Conservation (phyloP, 1,140 invertebrate genomes). For the Nasonia giraulti region DNA sequence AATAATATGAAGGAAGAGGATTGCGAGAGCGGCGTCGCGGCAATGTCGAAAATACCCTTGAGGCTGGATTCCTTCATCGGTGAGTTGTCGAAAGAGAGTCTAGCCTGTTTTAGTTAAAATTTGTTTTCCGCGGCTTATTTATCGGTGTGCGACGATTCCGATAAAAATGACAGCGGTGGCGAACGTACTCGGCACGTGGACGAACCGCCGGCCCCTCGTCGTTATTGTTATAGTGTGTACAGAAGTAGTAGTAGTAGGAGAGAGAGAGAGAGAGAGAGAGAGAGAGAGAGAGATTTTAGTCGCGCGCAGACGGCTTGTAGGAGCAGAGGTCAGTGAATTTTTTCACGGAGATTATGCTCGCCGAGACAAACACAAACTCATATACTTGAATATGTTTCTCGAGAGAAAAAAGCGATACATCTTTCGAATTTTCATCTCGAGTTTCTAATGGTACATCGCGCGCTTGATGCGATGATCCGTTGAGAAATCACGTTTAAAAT, state of each 20-base stretch:
- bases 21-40: slow-evolving; percentile 10
- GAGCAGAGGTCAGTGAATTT: slow-evolving; percentile 16
- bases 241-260: not conserved
- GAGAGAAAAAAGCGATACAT: not conserved
- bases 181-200: no score
- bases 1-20: slow-evolving; percentile 17
- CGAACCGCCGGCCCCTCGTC: no score
- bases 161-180: no score
- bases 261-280: not conserved
- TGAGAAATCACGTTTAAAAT: no score
- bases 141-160: not conserved
- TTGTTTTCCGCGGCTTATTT: not conserved
- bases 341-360: not conserved
- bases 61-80: slow-evolving; percentile 39
- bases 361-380: not conserved
- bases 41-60: slow-evolving; percentile 40
- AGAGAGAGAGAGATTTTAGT: not conserved
- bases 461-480: no score
- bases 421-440: no score
- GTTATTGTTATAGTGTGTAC: no score
- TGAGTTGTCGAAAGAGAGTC: slow-evolving; percentile 22
- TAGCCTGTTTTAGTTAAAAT: not conserved
- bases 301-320: not conserved
- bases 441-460: no score
- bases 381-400: not conserved